A percentile compares a stretch with the other conserved stretches of the same genome.
These are phyloP conservation scores for Xanthia icteritia DNA, from an alignment of 2,888 invertebrate species.

Conservation along the genomic window DNA sequence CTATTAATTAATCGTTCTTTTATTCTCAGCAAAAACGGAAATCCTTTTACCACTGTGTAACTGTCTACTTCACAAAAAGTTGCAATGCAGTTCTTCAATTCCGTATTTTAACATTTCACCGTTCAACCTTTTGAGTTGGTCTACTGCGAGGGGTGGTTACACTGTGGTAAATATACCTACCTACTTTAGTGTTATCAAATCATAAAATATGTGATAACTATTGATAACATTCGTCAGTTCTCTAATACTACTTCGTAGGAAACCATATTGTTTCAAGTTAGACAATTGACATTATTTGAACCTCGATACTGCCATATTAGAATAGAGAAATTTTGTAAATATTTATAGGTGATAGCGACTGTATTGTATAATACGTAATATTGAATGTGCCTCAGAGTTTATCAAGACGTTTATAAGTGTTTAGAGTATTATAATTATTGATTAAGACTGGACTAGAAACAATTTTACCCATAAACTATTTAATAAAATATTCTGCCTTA, in stretches of 20 bases:
- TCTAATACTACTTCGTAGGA: slow-evolving; percentile 36
- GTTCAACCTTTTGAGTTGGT: neutral
- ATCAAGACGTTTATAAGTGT: slow-evolving; percentile 85
- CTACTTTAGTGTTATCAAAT: neutral
- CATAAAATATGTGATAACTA: slow-evolving; percentile 59
- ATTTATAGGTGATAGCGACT: slow-evolving; percentile 70
- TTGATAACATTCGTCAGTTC: slow-evolving; percentile 54
- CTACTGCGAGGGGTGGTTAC: slow-evolving; percentile 5
- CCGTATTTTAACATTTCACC: neutral
- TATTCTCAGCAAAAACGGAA: neutral
- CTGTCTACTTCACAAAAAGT: neutral
- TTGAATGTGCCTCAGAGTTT: slow-evolving; percentile 89
- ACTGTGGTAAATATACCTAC: slow-evolving; percentile 15
- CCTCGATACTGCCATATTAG: slow-evolving; percentile 90
- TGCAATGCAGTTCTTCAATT: neutral
- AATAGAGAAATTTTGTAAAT: slow-evolving; percentile 79
- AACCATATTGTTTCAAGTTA: slow-evolving; percentile 37
- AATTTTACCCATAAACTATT: slow-evolving; percentile 64
- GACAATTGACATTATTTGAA: slow-evolving; percentile 68
- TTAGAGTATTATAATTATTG: slow-evolving; percentile 74
- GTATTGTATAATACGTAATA: slow-evolving; percentile 84
- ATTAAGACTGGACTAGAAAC: slow-evolving; percentile 81
- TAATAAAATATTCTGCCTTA: slow-evolving; percentile 58
- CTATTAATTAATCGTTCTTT: neutral
- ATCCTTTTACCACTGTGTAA: slow-evolving; percentile 1